Conservation (phyloP, 2,888 invertebrate genomes). For the Scaptomyza reducta region DNA sequence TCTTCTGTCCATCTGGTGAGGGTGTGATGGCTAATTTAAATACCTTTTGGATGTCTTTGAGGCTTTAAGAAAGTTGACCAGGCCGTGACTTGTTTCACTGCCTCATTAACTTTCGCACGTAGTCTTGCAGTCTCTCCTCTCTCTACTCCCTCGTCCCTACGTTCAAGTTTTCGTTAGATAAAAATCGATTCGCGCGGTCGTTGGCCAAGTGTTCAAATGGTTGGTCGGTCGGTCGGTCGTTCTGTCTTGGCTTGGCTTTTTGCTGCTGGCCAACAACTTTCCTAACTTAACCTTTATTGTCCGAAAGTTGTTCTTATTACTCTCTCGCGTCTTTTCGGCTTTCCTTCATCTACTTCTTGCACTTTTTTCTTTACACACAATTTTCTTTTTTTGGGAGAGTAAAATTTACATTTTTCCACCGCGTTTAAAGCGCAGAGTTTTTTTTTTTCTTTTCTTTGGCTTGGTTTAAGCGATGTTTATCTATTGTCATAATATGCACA, state of each 20-base stretch:
- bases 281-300: slow-evolving; percentile 80
- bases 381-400: slow-evolving; percentile 28
- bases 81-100: slow-evolving; percentile 69
- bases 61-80: slow-evolving; percentile 73
- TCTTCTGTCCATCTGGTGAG: slow-evolving; percentile 5
- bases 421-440: slow-evolving; percentile 60
- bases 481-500: slow-evolving; percentile 80
- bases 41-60: slow-evolving; percentile 37
- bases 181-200: slow-evolving; percentile 81
- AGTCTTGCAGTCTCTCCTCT: slow-evolving; percentile 25
- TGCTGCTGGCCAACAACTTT: slow-evolving; percentile 54
- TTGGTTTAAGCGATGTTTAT: slow-evolving; percentile 75
- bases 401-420: slow-evolving; percentile 68
- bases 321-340: slow-evolving; percentile 37
- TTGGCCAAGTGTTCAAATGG: slow-evolving; percentile 63
- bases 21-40: slow-evolving; percentile 64
- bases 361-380: slow-evolving; percentile 9
- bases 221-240: slow-evolving; percentile 6
- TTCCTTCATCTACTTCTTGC: slow-evolving; percentile 42
- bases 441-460: slow-evolving; percentile 27
- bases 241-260: slow-evolving; percentile 25
- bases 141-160: neutral
- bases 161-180: slow-evolving; percentile 58
- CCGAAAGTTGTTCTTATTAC: slow-evolving; percentile 75
- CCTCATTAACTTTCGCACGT: slow-evolving; percentile 77